phyloP scores from a whole-genome alignment of 2,888 invertebrate genomes.

The Agrilus biguttatus region DNA sequence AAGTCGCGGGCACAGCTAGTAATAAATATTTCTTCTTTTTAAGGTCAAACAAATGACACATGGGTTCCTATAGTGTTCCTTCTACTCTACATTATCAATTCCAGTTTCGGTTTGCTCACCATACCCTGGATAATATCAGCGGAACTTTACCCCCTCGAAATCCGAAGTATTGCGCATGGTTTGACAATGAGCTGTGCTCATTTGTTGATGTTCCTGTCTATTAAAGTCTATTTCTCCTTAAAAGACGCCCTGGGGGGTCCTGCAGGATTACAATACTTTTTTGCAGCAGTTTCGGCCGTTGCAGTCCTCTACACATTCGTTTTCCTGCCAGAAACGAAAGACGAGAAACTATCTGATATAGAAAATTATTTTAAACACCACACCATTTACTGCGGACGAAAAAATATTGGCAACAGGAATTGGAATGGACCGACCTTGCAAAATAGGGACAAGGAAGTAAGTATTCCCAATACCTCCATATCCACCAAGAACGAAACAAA shows the following conservation, averaged over 20 bases:
- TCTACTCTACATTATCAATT: conserved; percentile 40
- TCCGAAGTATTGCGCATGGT: not conserved
- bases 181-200: not conserved
- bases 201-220: not conserved
- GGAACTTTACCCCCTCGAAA: not conserved
- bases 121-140: not conserved
- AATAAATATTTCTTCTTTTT: no score
- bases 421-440: no score
- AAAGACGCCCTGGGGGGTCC: not conserved
- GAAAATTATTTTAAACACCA: not conserved
- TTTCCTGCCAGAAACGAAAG: not conserved
- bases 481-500: no score
- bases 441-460: no score
- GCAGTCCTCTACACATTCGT: not conserved
- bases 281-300: not conserved
- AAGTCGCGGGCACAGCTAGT: no score
- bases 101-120: conserved; percentile 40
- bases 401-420: no score
- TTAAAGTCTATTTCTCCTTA: not conserved
- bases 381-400: no score
- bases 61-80: conserved; percentile 38
- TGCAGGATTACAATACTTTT: conserved; percentile 1
- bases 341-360: not conserved
- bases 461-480: no score
- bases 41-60: conserved; percentile 22